Evolutionary conservation across 2,113 vertebrate species (phyloP), one percentile per base, ranked within the genome.

Genomic region (Eulemur rufifrons): DNA sequence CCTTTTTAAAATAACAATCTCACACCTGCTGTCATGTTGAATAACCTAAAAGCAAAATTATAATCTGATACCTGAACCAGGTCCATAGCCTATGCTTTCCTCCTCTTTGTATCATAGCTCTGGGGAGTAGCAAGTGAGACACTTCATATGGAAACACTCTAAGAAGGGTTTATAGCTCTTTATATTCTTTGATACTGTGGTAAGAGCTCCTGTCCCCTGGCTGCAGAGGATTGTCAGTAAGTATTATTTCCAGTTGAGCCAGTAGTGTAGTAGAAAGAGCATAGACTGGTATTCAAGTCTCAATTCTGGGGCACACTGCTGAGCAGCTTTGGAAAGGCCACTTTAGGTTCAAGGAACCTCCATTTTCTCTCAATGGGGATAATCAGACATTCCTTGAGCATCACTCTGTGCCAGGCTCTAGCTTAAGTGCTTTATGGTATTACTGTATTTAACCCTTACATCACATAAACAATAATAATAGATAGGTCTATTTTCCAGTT

Each of bases 41-140:
- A 68, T 77, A 90, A 95, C 71, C 18, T 63, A 81, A 81, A n/a
- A 88, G 29, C 10, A 84, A 66, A 89, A 54, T 82, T 94, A 52
- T 63, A 63, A 63, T 73, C 54, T 73, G 52, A 61, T 12, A 73
- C 71, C 54, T 52, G 45, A 82, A 82, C 29, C 29, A 89, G 27
- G 21, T 64, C 20, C 29, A 34, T 47, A 69, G 37, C 27, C 12
- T 81, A 18, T 50, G 20, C 39, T 61, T 71, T 81, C 32, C 52
- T 29, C 39, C 54, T 63, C 18, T n/a, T 37, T 91, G 18, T 39
- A 42, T 69, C 47, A 81, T 45, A 56, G 81, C n/a, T 45, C 20
- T 45, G 3, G 68, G 89, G 50, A 90, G 37, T 81, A 91, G 81
- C 21, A 82, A 81, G 32, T 45, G 77, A 52, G 6, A 69, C 23